Conservation (phyloP, 2,797 vertebrate genomes). For the Gephyroberyx darwinii region DNA sequence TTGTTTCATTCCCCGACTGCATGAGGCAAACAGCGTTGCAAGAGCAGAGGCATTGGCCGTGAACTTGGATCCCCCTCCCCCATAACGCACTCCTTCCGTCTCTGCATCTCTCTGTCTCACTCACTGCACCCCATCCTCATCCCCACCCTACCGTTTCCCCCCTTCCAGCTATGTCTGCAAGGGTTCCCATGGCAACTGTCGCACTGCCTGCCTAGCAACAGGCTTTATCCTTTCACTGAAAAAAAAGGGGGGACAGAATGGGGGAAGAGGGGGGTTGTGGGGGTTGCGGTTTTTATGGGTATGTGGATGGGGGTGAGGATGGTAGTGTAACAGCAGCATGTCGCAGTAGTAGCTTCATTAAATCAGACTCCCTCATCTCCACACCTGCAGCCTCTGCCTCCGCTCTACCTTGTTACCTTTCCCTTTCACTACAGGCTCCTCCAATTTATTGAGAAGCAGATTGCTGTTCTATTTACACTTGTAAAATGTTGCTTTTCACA, state of each 20-base stretch:
- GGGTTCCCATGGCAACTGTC: constrained; percentile 85
- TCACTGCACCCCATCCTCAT: constrained; percentile 68
- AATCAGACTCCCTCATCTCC: constrained; percentile 31
- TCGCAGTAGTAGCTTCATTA: constrained; percentile 57
- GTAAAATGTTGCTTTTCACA: not conserved
- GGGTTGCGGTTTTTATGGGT: constrained; percentile 45
- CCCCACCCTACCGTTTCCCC: constrained; percentile 64
- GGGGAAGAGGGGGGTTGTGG: constrained; percentile 30
- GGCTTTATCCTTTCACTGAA: constrained; percentile 76
- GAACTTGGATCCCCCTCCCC: constrained; percentile 70
- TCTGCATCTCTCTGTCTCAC: constrained; percentile 58
- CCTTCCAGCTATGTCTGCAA: constrained; percentile 78
- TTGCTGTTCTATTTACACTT: not conserved
- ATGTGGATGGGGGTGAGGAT: constrained; percentile 39
- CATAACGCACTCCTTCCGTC: constrained; percentile 36
- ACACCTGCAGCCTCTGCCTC: constrained; percentile 47
- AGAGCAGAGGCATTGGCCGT: constrained; percentile 66
- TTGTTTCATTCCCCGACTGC: constrained; percentile 63
- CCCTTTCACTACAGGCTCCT: constrained; percentile 13
- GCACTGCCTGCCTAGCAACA: constrained; percentile 85
- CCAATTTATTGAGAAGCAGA: constrained; percentile 1
- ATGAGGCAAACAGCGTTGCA: constrained; percentile 49
- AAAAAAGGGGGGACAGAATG: constrained; percentile 53
- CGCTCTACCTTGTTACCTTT: constrained; percentile 4
- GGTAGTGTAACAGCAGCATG: constrained; percentile 39